Conservation (phyloP, 2,797 vertebrate species). For the Acestrorhynchus altus region DNA sequence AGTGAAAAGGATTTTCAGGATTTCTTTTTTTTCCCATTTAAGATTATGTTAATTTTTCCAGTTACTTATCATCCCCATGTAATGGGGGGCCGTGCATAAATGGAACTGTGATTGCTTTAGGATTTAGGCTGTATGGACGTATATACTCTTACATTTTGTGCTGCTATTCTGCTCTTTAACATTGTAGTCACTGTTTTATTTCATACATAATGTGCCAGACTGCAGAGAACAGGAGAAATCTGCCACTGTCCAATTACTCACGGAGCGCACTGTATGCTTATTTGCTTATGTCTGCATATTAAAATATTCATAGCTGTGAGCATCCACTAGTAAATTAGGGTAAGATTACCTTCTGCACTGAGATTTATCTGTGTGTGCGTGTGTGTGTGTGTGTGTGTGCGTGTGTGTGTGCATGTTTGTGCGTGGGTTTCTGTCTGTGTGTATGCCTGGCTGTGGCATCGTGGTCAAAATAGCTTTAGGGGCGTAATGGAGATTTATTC, state of each 20-base stretch:
- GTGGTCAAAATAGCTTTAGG: conserved; percentile 47
- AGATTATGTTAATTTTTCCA: background rate
- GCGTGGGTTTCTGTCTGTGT: too few species aligned
- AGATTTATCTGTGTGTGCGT: conserved; percentile 26
- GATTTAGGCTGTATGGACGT: background rate
- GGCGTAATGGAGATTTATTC: conserved; percentile 65
- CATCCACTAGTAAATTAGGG: conserved; percentile 11
- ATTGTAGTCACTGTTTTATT: background rate
- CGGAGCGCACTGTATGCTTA: background rate
- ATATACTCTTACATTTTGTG: background rate
- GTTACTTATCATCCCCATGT: background rate
- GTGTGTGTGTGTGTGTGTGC: conserved; percentile 19
- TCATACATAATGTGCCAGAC: background rate
- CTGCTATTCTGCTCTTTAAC: background rate
- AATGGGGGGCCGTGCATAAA: background rate
- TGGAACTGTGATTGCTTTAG: background rate
- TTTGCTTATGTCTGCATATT: conserved; percentile 1
- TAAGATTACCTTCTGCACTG: conserved; percentile 7
- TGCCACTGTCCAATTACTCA: conserved; percentile 4
- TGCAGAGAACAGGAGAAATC: background rate
- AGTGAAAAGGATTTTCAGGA: background rate
- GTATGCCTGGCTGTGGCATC: background rate
- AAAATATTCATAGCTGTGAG: conserved; percentile 15
- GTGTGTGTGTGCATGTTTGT: conserved; percentile 18
- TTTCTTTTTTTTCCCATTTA: background rate